These are phyloP conservation scores for Pogonocherus hispidulus DNA, from an alignment of 2,888 invertebrate genomes.

Conservation along the genomic window DNA sequence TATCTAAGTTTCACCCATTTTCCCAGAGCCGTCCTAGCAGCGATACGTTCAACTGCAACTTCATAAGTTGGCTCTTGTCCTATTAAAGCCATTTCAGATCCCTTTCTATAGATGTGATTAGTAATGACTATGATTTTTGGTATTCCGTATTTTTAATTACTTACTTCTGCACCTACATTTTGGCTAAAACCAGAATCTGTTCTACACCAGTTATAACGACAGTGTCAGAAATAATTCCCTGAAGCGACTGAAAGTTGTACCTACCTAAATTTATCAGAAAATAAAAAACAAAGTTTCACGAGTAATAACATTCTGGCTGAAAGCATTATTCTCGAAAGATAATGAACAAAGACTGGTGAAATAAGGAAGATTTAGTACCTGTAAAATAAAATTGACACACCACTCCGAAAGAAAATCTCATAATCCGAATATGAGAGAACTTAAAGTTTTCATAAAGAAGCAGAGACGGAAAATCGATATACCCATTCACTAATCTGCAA, in stretches of 20 bases:
- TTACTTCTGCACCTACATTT: too few species aligned
- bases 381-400: conserved; percentile 24
- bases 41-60: too few species aligned
- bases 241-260: background rate
- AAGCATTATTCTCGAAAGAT: conserved; percentile 1
- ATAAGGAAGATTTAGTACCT: conserved; percentile 21
- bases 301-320: conserved; percentile 2
- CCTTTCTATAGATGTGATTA: too few species aligned
- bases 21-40: too few species aligned
- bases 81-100: too few species aligned
- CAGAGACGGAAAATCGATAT: conserved; percentile 27
- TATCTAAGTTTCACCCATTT: too few species aligned
- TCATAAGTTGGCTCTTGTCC: too few species aligned
- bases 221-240: too few species aligned
- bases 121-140: too few species aligned
- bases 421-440: conserved; percentile 20
- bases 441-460: conserved; percentile 17
- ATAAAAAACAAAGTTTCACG: background rate
- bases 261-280: conserved; percentile 3
- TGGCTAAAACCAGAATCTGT: too few species aligned
- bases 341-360: conserved; percentile 13
- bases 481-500: conserved; percentile 28
- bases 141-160: too few species aligned
- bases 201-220: too few species aligned
- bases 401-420: conserved; percentile 13